Percentiles rank a stretch among this genome's conserved stretches.
Evolutionary conservation across 2,888 invertebrate species (phyloP).

Genomic region (Tinea trinotella): DNA sequence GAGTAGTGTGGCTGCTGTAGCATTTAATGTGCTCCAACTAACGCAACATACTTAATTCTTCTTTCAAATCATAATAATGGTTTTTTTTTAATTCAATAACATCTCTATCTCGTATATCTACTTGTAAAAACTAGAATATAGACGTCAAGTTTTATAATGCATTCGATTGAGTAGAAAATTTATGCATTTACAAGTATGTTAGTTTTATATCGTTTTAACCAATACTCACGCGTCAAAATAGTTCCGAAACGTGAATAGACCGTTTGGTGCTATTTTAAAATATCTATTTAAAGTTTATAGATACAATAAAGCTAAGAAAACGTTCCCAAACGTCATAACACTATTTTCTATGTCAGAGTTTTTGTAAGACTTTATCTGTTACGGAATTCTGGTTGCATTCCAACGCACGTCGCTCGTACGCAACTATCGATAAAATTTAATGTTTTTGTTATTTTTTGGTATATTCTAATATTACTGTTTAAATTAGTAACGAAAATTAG

Average conservation of each 20-base stretch:
- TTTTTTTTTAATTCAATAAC: too few species aligned
- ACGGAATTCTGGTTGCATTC: too few species aligned
- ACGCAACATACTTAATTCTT: too few species aligned
- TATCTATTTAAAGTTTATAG: slow-evolving; percentile 8
- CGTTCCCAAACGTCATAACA: slow-evolving; percentile 10
- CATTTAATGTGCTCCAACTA: too few species aligned
- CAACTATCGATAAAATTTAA: too few species aligned
- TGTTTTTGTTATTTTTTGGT: too few species aligned
- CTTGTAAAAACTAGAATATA: not conserved
- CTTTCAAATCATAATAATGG: too few species aligned
- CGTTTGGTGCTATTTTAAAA: not conserved
- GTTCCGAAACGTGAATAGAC: not conserved
- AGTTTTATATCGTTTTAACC: not conserved
- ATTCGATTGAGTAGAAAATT: not conserved
- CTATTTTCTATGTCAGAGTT: not conserved
- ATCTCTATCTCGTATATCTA: too few species aligned
- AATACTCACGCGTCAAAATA: not conserved
- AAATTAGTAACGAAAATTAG: too few species aligned
- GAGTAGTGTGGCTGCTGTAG: too few species aligned
- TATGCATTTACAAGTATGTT: not conserved
- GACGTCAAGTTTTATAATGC: not conserved
- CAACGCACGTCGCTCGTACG: too few species aligned
- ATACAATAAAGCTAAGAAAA: slow-evolving; percentile 6
- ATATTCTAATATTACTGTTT: too few species aligned
- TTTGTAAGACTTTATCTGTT: not conserved